phyloP scores from a whole-genome alignment of 2,797 vertebrate species.

The Garrulus glandarius region DNA sequence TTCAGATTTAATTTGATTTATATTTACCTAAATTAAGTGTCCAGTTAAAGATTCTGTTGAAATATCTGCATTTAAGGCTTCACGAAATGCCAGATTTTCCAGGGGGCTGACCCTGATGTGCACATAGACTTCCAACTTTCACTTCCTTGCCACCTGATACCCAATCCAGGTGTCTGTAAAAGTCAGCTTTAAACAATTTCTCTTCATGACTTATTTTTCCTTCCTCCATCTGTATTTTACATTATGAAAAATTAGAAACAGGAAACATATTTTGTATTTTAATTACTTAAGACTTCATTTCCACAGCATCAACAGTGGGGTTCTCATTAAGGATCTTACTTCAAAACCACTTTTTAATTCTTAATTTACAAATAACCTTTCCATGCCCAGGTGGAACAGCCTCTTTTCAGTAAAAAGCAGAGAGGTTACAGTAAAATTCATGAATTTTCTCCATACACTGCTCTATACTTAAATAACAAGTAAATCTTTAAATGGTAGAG shows the following conservation, averaged over 20 bases:
- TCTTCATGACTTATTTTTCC: fast-evolving
- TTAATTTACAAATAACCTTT: neutral
- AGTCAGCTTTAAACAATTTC: neutral
- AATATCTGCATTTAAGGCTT: neutral
- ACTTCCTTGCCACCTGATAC: too few species aligned
- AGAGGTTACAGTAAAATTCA: neutral
- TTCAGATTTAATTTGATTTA: neutral
- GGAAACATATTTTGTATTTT: neutral
- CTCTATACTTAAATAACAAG: neutral
- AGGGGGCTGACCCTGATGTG: neutral
- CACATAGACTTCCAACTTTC: neutral
- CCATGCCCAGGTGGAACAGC: neutral
- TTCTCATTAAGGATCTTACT: neutral
- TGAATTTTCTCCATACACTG: neutral
- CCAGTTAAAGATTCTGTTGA: neutral
- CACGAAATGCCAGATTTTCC: neutral
- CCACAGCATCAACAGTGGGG: neutral
- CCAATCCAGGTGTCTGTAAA: neutral
- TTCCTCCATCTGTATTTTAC: neutral
- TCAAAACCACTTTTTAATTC: neutral
- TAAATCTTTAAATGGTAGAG: constrained; percentile 17
- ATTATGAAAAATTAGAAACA: neutral
- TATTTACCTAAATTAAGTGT: neutral
- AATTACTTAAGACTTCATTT: neutral
- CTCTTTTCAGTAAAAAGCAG: neutral